Evolutionary conservation across 2,888 invertebrate species (phyloP).

Genomic region (Formica aserva): DNA sequence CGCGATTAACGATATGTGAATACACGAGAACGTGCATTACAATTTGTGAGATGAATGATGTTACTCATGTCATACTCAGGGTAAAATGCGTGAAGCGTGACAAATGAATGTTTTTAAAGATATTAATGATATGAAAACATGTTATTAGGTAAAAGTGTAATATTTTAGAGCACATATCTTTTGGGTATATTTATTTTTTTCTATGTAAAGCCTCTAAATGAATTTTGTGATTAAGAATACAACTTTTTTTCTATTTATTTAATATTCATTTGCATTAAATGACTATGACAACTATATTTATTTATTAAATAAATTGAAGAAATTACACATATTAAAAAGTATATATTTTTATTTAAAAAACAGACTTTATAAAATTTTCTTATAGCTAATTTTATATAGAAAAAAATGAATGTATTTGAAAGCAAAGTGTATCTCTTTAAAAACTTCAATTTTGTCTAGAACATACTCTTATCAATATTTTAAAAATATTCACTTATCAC

Average conservation of each 20-base stretch:
- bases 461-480: background rate
- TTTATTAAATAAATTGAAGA: background rate
- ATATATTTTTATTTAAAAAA: background rate
- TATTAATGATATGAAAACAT: background rate
- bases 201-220: background rate
- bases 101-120: background rate
- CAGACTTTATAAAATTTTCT: background rate
- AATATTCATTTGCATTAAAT: background rate
- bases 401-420: background rate
- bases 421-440: background rate
- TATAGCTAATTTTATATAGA: background rate
- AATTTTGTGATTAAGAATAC: background rate
- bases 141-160: background rate
- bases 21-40: background rate
- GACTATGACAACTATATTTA: background rate
- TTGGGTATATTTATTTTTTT: background rate
- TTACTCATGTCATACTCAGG: background rate
- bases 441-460: background rate
- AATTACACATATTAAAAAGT: background rate
- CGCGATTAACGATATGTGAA: background rate
- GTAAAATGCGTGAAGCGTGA: background rate
- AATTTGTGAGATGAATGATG: constrained; percentile 6
- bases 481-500: background rate
- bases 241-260: background rate
- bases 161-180: background rate